Percentiles rank a stretch among this genome's conserved stretches.
phyloP scores from a whole-genome alignment of 2,888 invertebrate genomes.

The Helleia helle region DNA sequence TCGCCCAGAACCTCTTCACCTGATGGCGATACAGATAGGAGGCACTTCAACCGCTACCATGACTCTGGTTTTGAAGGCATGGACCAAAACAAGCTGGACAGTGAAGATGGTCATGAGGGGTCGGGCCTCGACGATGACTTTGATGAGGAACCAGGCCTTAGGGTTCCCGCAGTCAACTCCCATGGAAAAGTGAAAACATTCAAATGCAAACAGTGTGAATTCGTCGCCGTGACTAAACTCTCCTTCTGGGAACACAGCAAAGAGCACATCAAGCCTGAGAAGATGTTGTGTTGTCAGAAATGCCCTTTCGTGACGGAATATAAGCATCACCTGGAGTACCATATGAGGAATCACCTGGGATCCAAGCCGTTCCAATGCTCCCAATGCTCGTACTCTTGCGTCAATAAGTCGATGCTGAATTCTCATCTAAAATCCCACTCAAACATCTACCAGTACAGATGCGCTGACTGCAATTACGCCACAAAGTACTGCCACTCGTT shows the following conservation, averaged over 20 bases:
- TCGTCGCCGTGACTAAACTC: conserved; percentile 87
- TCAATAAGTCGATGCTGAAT: conserved; percentile 99
- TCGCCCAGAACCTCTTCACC: conserved; percentile 55
- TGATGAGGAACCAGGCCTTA: conserved; percentile 74
- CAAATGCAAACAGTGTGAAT: conserved; percentile 94
- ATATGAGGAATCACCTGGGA: conserved; percentile 94
- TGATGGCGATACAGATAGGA: conserved; percentile 42
- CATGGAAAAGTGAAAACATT: conserved; percentile 91
- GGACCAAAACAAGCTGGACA: conserved; percentile 39
- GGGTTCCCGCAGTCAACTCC: conserved; percentile 79
- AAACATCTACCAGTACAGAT: conserved; percentile 92
- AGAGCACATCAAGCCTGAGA: conserved; percentile 94
- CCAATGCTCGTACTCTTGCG: conserved; percentile 91
- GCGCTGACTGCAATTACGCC: conserved; percentile 94
- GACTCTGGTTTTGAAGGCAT: conserved; percentile 67
- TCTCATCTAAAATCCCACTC: conserved; percentile 98
- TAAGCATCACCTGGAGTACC: conserved; percentile 98
- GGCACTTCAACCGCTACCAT: conserved; percentile 55
- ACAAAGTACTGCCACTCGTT: conserved; percentile 99
- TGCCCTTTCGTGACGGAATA: conserved; percentile 99
- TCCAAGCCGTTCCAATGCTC: conserved; percentile 96
- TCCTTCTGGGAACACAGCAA: conserved; percentile 96
- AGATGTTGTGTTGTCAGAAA: conserved; percentile 89
- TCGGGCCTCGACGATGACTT: conserved; percentile 65
- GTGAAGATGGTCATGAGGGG: conserved; percentile 60